A percentile compares a stretch with the other conserved stretches of the same genome.
These are phyloP conservation scores for Pogona vitticeps DNA, from an alignment of 2,113 vertebrate species.

Conservation along the genomic window DNA sequence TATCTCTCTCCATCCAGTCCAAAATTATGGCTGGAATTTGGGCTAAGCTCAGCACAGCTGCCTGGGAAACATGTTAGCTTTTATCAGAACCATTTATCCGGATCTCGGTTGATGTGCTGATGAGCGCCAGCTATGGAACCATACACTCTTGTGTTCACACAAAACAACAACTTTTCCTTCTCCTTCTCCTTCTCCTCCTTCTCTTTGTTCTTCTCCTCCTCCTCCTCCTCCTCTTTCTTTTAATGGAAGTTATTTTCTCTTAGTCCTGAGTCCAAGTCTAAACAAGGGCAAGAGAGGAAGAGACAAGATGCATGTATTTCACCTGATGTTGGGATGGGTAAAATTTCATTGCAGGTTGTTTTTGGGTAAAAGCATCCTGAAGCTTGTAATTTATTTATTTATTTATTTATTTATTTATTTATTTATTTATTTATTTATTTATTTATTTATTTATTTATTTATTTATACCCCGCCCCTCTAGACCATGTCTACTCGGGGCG, in stretches of 20 bases:
- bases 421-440: too few relatives aligned
- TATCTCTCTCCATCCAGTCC: neutral
- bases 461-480: too few relatives aligned
- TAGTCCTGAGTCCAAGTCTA: neutral
- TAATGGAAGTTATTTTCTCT: neutral
- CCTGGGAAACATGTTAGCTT: neutral
- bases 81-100: neutral
- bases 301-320: too few relatives aligned
- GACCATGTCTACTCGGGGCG: too few relatives aligned
- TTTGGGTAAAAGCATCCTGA: too few relatives aligned
- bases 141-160: neutral
- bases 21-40: constrained; percentile 55
- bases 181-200: neutral
- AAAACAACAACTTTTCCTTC: neutral
- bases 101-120: neutral
- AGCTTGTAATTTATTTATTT: too few relatives aligned
- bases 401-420: too few relatives aligned
- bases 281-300: too few relatives aligned
- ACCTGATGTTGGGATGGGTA: too few relatives aligned
- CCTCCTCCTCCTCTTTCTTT: neutral
- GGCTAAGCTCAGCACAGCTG: constrained; percentile 46
- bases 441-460: too few relatives aligned
- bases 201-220: too few relatives aligned
- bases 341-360: too few relatives aligned
- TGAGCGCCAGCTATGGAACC: constrained; percentile 24